Evolutionary conservation across 2,113 vertebrate genomes (phyloP).

Genomic region (Anhinga rufa): DNA sequence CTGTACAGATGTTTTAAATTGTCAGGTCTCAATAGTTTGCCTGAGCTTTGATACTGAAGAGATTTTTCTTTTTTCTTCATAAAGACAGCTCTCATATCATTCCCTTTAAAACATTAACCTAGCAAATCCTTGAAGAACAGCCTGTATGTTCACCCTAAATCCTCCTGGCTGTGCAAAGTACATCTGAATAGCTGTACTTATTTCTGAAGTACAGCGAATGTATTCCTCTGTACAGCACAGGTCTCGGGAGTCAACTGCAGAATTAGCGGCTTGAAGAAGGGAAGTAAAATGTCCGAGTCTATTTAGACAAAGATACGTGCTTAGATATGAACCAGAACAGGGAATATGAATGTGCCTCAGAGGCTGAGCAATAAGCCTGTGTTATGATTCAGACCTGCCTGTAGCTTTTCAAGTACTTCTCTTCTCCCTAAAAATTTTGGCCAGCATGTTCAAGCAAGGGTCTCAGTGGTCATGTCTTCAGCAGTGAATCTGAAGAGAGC

Average conservation of each 20-base stretch:
- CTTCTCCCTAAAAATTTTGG: background rate
- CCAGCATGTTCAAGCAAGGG: background rate
- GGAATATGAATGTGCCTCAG: background rate
- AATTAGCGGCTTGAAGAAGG: background rate
- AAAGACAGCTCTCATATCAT: background rate
- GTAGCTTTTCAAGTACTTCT: background rate
- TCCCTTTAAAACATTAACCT: background rate
- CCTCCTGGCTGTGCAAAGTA: background rate
- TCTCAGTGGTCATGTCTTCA: background rate
- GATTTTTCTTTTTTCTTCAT: background rate
- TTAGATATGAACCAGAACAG: background rate
- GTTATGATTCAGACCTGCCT: background rate
- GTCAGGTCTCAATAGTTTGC: background rate
- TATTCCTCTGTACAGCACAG: background rate
- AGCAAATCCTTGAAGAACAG: background rate
- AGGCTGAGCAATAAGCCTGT: background rate
- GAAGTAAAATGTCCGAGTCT: background rate
- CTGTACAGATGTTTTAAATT: background rate
- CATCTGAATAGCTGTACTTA: background rate
- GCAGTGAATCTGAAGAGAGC: background rate
- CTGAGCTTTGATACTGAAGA: background rate
- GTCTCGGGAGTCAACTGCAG: background rate
- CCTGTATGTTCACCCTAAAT: background rate
- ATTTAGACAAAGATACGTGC: background rate
- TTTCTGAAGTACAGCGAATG: background rate